phyloP scores from a whole-genome alignment of 1,140 invertebrate genomes.

The Ooceraea biroi region DNA sequence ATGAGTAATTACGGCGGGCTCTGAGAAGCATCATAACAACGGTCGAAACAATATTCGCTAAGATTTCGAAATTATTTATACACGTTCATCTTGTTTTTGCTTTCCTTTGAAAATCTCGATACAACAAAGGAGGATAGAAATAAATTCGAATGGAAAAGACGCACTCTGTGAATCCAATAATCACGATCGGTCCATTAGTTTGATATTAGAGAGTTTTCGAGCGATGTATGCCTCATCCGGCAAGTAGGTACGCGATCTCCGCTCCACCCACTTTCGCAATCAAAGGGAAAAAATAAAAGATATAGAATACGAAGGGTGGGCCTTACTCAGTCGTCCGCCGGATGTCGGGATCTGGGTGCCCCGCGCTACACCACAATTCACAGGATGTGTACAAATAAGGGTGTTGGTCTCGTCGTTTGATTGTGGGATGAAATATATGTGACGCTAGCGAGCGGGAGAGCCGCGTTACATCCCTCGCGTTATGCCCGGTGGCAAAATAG shows the following conservation, averaged over 20 bases:
- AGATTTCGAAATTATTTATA: background rate
- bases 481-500: conserved; percentile 69
- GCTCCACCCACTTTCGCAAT: conserved; percentile 43
- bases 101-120: background rate
- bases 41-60: conserved; percentile 21
- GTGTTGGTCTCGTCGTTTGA: conserved; percentile 83
- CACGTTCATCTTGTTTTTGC: background rate
- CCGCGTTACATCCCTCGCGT: conserved; percentile 68
- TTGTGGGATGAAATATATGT: conserved; percentile 83
- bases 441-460: conserved; percentile 73
- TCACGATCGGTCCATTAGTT: background rate
- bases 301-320: conserved; percentile 24
- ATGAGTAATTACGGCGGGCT: conserved; percentile 12
- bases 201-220: conserved; percentile 37
- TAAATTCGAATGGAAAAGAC: conserved; percentile 21
- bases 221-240: conserved; percentile 5
- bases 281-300: conserved; percentile 42
- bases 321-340: conserved; percentile 52
- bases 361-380: conserved; percentile 80
- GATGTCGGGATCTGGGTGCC: conserved; percentile 74
- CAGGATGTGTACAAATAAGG: conserved; percentile 87
- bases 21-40: background rate
- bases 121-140: conserved; percentile 13
- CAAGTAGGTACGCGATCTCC: conserved; percentile 71
- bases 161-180: background rate